Evolutionary conservation across 2,888 invertebrate species (phyloP).

Genomic region (Electrophaes corylata): DNA sequence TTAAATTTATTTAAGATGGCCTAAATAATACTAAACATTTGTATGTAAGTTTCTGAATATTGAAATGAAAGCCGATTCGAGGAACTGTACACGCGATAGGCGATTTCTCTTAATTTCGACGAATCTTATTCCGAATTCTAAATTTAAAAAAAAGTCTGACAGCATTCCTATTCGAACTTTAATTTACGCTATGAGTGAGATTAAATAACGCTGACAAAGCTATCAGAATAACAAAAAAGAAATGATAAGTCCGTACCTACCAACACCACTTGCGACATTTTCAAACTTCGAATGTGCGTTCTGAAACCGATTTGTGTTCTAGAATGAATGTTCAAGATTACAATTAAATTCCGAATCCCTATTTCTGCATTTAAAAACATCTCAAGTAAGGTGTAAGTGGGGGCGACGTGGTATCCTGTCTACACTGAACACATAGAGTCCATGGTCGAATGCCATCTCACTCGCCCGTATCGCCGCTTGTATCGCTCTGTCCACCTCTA

Average conservation of each 20-base stretch:
- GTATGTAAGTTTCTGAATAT: conserved; percentile 41
- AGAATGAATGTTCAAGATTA: conserved; percentile 44
- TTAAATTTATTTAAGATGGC: conserved; percentile 78
- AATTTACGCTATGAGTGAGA: conserved; percentile 73
- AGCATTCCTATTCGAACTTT: conserved; percentile 68
- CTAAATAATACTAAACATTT: conserved; percentile 75
- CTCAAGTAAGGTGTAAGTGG: conserved; percentile 60
- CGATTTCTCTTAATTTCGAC: conserved; percentile 40
- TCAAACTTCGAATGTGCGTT: conserved; percentile 62
- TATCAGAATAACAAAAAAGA: conserved; percentile 50
- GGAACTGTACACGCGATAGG: conserved; percentile 48
- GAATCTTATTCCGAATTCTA: conserved; percentile 58
- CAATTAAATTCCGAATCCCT: conserved; percentile 47
- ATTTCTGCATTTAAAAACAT: conserved; percentile 63
- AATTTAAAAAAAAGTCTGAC: conserved; percentile 55
- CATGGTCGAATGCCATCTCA: conserved; percentile 60
- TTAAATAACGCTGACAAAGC: conserved; percentile 66
- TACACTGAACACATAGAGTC: conserved; percentile 77
- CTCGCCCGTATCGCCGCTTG: conserved; percentile 51
- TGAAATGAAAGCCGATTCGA: conserved; percentile 43
- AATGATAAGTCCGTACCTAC: conserved; percentile 35
- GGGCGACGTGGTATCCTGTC: conserved; percentile 54
- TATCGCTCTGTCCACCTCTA: conserved; percentile 50
- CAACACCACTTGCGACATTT: conserved; percentile 62
- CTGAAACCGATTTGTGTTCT: conserved; percentile 45